phyloP scores from a whole-genome alignment of 2,113 vertebrate species.

The Corythornis vintsioides region DNA sequence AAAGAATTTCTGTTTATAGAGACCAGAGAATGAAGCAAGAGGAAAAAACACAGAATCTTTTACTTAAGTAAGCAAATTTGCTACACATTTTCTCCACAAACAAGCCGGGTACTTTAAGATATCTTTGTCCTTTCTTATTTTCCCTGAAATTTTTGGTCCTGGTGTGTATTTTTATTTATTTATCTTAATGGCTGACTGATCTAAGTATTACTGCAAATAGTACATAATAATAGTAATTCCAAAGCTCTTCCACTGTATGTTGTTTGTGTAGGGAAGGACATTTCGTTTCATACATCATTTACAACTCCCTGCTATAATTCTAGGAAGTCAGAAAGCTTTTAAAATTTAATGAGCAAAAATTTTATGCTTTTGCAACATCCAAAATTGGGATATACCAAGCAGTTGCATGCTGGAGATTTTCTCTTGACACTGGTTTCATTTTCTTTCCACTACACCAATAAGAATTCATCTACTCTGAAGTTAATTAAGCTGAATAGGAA shows the following conservation, averaged over 20 bases:
- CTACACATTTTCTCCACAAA: neutral
- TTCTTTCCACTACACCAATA: conserved; percentile 37
- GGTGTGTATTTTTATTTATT: conserved; percentile 43
- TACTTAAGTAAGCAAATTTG: neutral
- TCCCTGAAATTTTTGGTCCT: neutral
- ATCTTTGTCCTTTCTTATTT: neutral
- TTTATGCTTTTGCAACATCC: conserved; percentile 12
- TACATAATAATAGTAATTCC: conserved; percentile 42
- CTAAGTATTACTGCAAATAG: conserved; percentile 30
- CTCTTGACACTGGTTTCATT: conserved; percentile 35
- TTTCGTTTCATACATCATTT: conserved; percentile 64
- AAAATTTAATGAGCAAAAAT: conserved; percentile 60
- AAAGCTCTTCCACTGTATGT: neutral
- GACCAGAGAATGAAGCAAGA: neutral
- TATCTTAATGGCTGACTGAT: conserved; percentile 37
- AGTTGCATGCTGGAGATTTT: neutral
- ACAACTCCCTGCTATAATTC: conserved; percentile 31
- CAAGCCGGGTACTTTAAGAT: neutral
- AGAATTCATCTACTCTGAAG: conserved; percentile 47
- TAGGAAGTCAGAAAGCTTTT: conserved; percentile 49
- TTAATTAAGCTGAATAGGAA: conserved; percentile 58
- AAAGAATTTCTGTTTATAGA: neutral
- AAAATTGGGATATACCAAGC: neutral
- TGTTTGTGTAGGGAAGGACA: conserved; percentile 26
- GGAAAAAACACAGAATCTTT: neutral